Evolutionary conservation across 2,888 invertebrate species (phyloP).

Genomic region (Ochropleura plecta): DNA sequence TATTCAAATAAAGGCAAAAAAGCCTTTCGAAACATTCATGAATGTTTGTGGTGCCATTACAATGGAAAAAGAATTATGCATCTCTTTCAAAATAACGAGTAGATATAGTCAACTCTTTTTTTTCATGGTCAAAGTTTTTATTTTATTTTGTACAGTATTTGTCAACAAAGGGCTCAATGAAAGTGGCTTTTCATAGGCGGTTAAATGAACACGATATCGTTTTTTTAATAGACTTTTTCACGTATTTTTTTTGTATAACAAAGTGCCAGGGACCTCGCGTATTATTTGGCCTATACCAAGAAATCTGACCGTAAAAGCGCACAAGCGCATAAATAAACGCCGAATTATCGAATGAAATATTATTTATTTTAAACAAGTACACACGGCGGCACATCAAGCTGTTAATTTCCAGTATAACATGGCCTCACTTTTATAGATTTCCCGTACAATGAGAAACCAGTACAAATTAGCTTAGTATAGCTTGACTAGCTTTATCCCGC

Average conservation of each 20-base stretch:
- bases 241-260: background rate
- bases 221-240: background rate
- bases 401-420: too few relatives aligned
- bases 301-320: too few relatives aligned
- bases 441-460: too few relatives aligned
- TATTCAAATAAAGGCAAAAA: slow-evolving; percentile 43
- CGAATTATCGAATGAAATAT: too few relatives aligned
- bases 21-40: slow-evolving; percentile 57
- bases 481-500: too few relatives aligned
- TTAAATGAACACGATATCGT: background rate
- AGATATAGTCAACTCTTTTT: background rate
- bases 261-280: background rate
- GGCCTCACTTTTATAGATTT: too few relatives aligned
- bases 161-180: slow-evolving; percentile 8
- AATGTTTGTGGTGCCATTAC: slow-evolving; percentile 22
- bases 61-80: slow-evolving; percentile 37
- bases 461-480: too few relatives aligned
- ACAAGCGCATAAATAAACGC: too few relatives aligned
- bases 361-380: too few relatives aligned
- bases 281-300: background rate
- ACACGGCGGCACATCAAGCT: too few relatives aligned
- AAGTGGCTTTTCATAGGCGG: background rate
- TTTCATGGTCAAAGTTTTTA: background rate
- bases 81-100: slow-evolving; percentile 34
- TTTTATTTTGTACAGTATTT: slow-evolving; percentile 9